A percentile compares a stretch with the other conserved stretches of the same genome.
phyloP scores from a whole-genome alignment of 2,888 invertebrate species.

The Tridacna crocea region DNA sequence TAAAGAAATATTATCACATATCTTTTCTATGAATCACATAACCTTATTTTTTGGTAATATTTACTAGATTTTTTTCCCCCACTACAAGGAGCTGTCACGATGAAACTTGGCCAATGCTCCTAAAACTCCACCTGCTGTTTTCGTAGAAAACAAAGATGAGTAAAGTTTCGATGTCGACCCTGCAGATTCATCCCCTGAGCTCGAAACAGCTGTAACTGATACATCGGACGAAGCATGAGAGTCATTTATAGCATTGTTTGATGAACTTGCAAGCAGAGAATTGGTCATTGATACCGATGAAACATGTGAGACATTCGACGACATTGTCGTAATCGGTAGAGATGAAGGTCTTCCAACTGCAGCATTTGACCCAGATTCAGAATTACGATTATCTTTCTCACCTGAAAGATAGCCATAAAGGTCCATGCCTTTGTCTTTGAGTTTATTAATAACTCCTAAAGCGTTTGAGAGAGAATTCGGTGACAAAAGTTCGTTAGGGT shows the following conservation, averaged over 20 bases:
- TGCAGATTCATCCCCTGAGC: neutral
- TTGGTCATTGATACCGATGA: conserved; percentile 20
- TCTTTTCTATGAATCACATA: neutral
- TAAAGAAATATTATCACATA: neutral
- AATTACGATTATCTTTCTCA: conserved; percentile 2
- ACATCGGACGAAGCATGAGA: neutral
- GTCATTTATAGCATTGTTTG: neutral
- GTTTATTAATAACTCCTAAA: conserved; percentile 66
- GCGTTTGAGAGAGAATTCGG: conserved; percentile 50
- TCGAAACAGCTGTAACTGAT: neutral
- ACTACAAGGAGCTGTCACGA: conserved; percentile 71
- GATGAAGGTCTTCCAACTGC: conserved; percentile 33
- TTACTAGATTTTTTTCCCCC: neutral
- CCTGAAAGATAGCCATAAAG: conserved; percentile 67
- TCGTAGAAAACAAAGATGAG: conserved; percentile 49
- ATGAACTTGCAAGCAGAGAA: neutral
- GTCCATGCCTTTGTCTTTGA: conserved; percentile 72
- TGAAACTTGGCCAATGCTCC: conserved; percentile 74
- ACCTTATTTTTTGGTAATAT: neutral
- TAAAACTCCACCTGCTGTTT: conserved; percentile 68
- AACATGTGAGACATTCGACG: neutral
- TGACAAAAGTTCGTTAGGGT: neutral
- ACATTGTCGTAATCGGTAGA: conserved; percentile 36
- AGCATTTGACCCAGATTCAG: conserved; percentile 14
- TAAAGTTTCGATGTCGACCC: conserved; percentile 2